Percentiles rank a stretch among this genome's conserved stretches.
Conservation (phyloP, 2,797 vertebrate species). For the Tokudaia tokunoshimensis region DNA sequence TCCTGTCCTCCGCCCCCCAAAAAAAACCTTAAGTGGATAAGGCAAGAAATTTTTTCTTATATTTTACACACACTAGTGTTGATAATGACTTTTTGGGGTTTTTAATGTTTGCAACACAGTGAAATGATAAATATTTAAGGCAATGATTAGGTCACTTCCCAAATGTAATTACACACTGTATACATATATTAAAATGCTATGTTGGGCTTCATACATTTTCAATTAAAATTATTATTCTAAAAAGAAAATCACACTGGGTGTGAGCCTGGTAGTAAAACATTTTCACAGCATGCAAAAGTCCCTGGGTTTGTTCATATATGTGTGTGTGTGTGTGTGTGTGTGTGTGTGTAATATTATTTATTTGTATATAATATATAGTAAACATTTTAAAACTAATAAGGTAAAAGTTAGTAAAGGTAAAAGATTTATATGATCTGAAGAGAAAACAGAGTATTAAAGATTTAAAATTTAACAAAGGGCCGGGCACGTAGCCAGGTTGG, state of each 20-base stretch:
- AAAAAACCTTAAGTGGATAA: not conserved
- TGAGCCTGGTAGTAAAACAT: not conserved
- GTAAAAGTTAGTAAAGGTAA: not conserved
- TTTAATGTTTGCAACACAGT: not conserved
- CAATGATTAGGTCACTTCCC: not conserved
- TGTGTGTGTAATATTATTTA: not conserved
- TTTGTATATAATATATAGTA: not conserved
- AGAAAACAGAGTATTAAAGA: not conserved
- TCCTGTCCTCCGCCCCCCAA: not conserved
- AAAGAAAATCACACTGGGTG: not conserved
- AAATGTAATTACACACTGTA: not conserved
- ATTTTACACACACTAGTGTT: not conserved
- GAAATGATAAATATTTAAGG: not conserved
- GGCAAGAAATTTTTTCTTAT: not conserved
- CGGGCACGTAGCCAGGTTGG: too few relatives aligned
- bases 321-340: accelerated
- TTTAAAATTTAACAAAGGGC: not conserved
- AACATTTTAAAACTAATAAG: not conserved
- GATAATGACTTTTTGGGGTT: not conserved
- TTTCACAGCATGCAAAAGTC: not conserved
- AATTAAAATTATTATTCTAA: not conserved
- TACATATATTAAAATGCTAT: not conserved
- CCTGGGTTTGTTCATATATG: not conserved
- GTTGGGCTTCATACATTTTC: not conserved
- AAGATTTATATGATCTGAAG: not conserved